Base-by-base conservation (phyloP, 2,888 invertebrate species). In the Melieria omissa region DNA sequence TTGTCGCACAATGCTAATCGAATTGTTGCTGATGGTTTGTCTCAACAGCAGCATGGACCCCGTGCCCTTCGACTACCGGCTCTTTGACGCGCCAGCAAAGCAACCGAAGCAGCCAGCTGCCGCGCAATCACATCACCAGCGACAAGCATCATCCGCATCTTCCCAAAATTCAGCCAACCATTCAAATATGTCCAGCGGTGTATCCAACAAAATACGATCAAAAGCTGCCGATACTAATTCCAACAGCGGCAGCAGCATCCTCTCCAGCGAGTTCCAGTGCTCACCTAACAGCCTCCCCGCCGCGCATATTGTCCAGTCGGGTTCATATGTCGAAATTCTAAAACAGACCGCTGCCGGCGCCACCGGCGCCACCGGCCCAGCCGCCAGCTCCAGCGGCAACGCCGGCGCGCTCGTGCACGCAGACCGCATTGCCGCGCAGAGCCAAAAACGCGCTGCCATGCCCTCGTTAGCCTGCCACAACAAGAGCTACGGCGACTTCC, bases 61-160 rank as follows among this genome's bases (percentile, higher is more conserved):
- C 82, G 80, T 86, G 82, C 79, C 83, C 81, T 78, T 85, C 83
- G 82, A 85, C 84, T 83, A 83, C 82, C 75, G 85, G 81, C 80
- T 85, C 85, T 84, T 85, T 83, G 85, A 86, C 79, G 80, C 85
- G 81, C 80, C 83, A 76, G 78, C 83, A 81, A 86, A 86, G 74
- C 84, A 85, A 76, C 79, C 80, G 73, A 78, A 83, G 74, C 67
- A 75, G 73, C 10, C 77, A 76, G 46, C 74, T 73, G 52, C 78
- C 76, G 29, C 74, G 29, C 76, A 75, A 7, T 77, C 78, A 70
- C 78, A 84, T 73, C 75, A 78, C 76, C 82, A 82, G 77, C 80
- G 82, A 81, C 79, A 81, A 81, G 70, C 80, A 79, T 78, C 83
- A 80, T 77, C 72, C 69, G 61, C 75, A 73, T 75, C 77, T 79